Evolutionary conservation across 2,113 vertebrate species (phyloP), one percentile per base, ranked within the genome.

Genomic region (Myiopsitta monachus): DNA sequence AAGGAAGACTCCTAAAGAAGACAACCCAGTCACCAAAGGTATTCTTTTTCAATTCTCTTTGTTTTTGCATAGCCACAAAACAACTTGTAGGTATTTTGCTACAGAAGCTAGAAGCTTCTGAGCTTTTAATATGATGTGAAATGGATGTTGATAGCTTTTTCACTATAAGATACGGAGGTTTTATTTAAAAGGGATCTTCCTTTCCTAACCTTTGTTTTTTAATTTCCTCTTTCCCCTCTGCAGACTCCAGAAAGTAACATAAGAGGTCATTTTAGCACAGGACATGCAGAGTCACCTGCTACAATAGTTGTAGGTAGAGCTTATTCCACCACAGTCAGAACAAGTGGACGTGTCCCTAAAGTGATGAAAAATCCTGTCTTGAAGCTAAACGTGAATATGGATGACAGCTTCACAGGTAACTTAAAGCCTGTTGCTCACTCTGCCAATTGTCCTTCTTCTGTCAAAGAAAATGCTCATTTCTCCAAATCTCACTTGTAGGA

Each of bases 271-370:
- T 88, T 94, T 43, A 98, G 98, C 96, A 99, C 99, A 36, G 99
- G 99, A 14, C 99, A 99, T 76, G 99, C 98, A 31, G 96, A 98
- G 70, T 99, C 99, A n/a, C 99, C 99, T 12, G 98, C 94, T 41
- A 98, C 98, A 28, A 97, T 98, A 76, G 84, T 98, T 67, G 86
- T 98, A 51, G 98, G 99, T 19, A 98, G 93, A 97, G 99, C 99
- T 90, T 97, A 98, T 75, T 91, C 96, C 39, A 97, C 87, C 8
- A 78, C 52, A 6, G 57, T 96, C 7, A 93, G 88, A 52, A 72
- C 76, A 10, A 52, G 95, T n/a, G 98, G 97, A n/a, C 97, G 95
- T 0, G 95, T 97, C 14, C 99, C 98, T 28, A 98, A 95, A 94
- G 86, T 98, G 54, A 91, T 99, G 17, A 94, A 78, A 90, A 99